Percentiles rank a stretch among this genome's conserved stretches.
Conservation (phyloP, 2,797 vertebrate species). For the Dipus sagitta region DNA sequence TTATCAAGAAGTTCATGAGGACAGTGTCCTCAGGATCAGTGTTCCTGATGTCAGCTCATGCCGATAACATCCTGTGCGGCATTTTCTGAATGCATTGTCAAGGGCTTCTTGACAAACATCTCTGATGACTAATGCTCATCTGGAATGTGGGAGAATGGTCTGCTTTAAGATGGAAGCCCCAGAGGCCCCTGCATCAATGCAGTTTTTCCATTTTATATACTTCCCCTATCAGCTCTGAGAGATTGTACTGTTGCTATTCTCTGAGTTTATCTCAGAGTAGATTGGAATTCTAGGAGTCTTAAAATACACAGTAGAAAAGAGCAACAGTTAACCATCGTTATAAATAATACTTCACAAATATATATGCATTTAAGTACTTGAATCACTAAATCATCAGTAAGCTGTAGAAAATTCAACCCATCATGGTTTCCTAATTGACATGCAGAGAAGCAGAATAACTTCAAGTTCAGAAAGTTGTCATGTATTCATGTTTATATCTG, state of each 20-base stretch:
- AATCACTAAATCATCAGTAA: constrained; percentile 8
- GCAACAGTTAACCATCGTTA: background rate
- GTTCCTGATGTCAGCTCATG: background rate
- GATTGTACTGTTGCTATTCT: background rate
- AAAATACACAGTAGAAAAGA: constrained; percentile 24
- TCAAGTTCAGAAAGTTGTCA: background rate
- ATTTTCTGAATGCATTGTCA: background rate
- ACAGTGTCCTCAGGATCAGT: background rate
- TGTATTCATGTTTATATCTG: background rate
- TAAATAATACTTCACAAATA: background rate
- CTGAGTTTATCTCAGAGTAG: background rate
- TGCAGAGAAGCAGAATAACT: background rate
- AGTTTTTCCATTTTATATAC: background rate
- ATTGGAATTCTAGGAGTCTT: background rate
- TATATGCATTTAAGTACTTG: background rate
- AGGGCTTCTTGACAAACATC: constrained; percentile 20
- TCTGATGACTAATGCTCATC: background rate
- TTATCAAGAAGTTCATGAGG: constrained; percentile 35
- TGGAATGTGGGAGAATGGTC: background rate
- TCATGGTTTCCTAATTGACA: background rate
- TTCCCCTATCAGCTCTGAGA: background rate
- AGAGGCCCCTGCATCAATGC: background rate
- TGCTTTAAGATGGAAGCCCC: background rate
- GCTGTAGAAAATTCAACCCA: background rate
- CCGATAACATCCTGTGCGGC: background rate